Percentiles rank a stretch among this genome's conserved stretches.
phyloP scores from a whole-genome alignment of 2,113 vertebrate genomes.

The Xyliphius kryptos region DNA sequence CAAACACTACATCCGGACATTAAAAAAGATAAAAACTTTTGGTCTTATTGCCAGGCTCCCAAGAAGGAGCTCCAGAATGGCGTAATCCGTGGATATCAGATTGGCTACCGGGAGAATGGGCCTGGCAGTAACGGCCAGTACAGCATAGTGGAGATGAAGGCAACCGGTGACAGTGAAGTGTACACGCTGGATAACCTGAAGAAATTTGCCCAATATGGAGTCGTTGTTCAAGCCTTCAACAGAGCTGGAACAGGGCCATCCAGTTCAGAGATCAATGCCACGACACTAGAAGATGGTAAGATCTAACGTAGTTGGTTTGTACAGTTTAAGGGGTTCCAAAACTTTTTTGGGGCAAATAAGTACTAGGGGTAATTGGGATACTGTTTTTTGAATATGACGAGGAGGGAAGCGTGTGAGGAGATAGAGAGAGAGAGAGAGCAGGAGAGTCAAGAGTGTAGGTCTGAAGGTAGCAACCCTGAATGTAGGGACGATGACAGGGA shows the following conservation, averaged over 20 bases:
- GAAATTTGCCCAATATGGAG: conserved; percentile 95
- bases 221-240: conserved; percentile 97
- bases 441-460: too few species aligned
- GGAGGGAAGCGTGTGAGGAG: too few species aligned
- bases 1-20: too few species aligned
- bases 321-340: too few species aligned
- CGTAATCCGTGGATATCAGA: conserved; percentile 95
- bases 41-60: conserved; percentile 74
- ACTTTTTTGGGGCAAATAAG: too few species aligned
- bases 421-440: too few species aligned
- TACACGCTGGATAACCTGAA: conserved; percentile 97
- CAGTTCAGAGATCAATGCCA: conserved; percentile 96
- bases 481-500: too few species aligned
- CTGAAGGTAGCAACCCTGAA: too few species aligned
- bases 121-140: conserved; percentile 96
- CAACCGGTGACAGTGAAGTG: conserved; percentile 90
- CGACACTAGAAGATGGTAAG: conserved; percentile 79
- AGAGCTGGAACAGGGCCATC: conserved; percentile 90
- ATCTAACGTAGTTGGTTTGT: too few species aligned
- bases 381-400: too few species aligned
- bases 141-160: conserved; percentile 98
- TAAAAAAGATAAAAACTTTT: too few species aligned
- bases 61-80: conserved; percentile 96
- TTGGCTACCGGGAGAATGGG: conserved; percentile 93
- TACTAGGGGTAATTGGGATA: too few species aligned